Evolutionary conservation across 1,140 invertebrate species (phyloP), one percentile per base, ranked within the genome.

Genomic region (Apis mellifera): DNA sequence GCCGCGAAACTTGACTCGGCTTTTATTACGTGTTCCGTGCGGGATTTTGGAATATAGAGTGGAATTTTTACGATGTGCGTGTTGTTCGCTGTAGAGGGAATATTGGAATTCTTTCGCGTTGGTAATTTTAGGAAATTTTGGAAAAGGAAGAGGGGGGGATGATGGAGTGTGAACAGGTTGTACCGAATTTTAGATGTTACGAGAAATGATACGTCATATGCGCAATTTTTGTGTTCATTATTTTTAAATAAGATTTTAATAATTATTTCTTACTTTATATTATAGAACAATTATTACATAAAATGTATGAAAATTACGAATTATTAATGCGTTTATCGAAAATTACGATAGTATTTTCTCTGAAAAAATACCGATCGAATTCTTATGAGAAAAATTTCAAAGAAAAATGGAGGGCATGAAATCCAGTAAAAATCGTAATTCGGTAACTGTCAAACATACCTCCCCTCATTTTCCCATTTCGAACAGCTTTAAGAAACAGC

Each of bases 401-500:
- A 55, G 54, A 9, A 11, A 74, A 74, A 62, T 17, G 11, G 32
- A n/a, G 26, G 7, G 0, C 32, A 32, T 32, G 32, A 32, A 3
- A 50, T 50, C 32, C 59, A 50, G 62, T 9, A 32, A 21, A 9
- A 64, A 23, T 23, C n/a, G 32, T 72, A 72, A 60, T 75, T 75
- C 64, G 48, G 0, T 32, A 21, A 1, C 32, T 59, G 71, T 59
- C 55, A 9, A 73, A 42, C 17, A 13, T 59, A 19, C 26, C 21
- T 71, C 17, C 17, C 17, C 26, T 48, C n/a, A 11, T 17, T 66
- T 32, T 42, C 26, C 9, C 26, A 21, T 69, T 15, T 26, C 15
- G n/a, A 52, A 23, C 9, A n/a, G n/a, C 23, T 57, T 42, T 59
- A 59, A 59, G 48, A 26, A 75, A 75, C 60, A 75, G 59, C 73